Base-by-base conservation (phyloP, 2,888 invertebrate genomes). In the Acanthoscelides obtectus region DNA sequence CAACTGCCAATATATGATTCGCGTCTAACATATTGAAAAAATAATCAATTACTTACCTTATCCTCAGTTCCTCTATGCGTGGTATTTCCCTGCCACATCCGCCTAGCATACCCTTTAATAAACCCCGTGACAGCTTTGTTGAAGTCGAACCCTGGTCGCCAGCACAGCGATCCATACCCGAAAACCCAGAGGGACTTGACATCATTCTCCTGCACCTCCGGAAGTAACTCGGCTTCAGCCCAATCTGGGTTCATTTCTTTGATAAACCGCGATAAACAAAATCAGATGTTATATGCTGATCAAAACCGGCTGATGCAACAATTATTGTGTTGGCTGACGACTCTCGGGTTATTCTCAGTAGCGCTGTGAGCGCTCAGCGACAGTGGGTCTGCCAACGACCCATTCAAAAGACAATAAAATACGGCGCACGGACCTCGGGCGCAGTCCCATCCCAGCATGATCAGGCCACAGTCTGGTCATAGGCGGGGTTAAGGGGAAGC, bases 121-220 rank as follows among this genome's bases (percentile, higher is more conserved):
- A 92, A 93, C n/a, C 98, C 98, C 19, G 92, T 91, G 19, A 94
- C 87, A 72, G 93, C 93, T 80, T 91, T 90, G 79, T 91, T 89
- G 83, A 92, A 96, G 70, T 92, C 91, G 84, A 98, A 98, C 70
- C 98, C 97, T 0, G 96, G 96, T 86, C 94, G 91, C 98, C 98
- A 98, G 86, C 97, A 95, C 69, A 98, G 86, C 0, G 97, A 97
- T 2, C 98, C 98, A 81, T 98, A 98, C 0, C 97, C 98, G 83
- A 98, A 98, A 22, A 98, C 90, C 97, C 97, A 98, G 82, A 94
- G 84, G 21, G 88, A 87, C 72, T 88, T 87, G 69, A 84, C 87
- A 77, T 86, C 83, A 69, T 75, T 79, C 64, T 78, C 82, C 70
- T 79, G 77, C 69, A 84, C 84, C 69, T 80, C 80, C 70, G 79